Evolutionary conservation across 53 echinoderm and acorn worm species (phyloP).

Genomic region (Temnopleurus reevesii): DNA sequence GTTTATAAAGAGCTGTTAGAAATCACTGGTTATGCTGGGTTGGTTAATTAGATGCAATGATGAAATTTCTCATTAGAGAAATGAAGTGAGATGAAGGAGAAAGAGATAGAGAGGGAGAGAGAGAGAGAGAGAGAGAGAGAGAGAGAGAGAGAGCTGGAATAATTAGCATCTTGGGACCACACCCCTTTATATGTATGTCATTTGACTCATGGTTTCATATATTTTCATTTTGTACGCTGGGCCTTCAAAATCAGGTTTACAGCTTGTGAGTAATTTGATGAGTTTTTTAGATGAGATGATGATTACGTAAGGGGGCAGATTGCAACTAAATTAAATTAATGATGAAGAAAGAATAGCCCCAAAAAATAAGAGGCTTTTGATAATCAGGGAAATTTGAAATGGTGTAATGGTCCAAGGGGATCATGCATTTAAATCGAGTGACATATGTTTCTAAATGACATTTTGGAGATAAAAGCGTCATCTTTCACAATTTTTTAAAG

Average conservation of each 20-base stretch:
- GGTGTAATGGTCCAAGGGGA: too few relatives aligned
- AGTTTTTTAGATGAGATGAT: not conserved
- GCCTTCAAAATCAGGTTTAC: not conserved
- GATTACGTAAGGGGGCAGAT: too few relatives aligned
- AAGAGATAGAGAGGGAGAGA: not conserved
- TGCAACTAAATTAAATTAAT: too few relatives aligned
- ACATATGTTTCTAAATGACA: too few relatives aligned
- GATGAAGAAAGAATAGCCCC: too few relatives aligned
- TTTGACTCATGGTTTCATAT: not conserved
- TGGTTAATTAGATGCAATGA: constrained; percentile 19
- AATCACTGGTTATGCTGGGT: not conserved
- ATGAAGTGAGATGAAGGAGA: not conserved
- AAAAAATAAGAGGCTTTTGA: too few relatives aligned
- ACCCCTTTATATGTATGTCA: not conserved
- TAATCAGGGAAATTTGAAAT: too few relatives aligned
- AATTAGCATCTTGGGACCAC: constrained; percentile 1
- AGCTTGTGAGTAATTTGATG: not conserved
- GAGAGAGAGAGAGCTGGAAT: not conserved
- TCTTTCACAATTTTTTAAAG: too few relatives aligned
- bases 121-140: constrained; percentile 21
- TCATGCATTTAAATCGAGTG: too few relatives aligned
- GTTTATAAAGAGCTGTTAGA: not conserved
- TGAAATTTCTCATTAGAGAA: not conserved
- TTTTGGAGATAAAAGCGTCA: too few relatives aligned
- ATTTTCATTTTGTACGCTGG: too few relatives aligned